Base-by-base conservation (phyloP, 2,888 invertebrate species). In the Ormia ochracea region DNA sequence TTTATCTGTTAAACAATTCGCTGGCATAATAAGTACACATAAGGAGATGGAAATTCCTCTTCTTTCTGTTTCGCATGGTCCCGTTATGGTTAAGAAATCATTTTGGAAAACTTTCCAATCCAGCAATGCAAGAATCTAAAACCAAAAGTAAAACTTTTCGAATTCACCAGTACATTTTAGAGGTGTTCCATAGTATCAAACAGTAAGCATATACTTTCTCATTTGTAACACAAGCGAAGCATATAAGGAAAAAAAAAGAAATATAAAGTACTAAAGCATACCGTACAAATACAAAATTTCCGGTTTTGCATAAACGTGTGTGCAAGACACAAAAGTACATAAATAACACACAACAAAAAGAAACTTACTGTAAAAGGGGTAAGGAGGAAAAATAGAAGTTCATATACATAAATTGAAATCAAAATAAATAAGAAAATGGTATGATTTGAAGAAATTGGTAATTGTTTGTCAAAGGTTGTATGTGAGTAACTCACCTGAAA, bases 401-500 rank as follows among this genome's bases (percentile, higher is more conserved):
- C 38, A 48, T 61, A 48, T 68, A 73, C 68, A 78, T 56, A 78
- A 61, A 63, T 54, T 45, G 54, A 59, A 38, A 70, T 19, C 28
- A 74, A 74, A 26, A 33, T 58, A 68, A 65, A 72, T 45, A 50
- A 72, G 12, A 61, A 41, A 31, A 10, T 19, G 17, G 12, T 12
- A 17, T 12, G 21, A 36, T n/a, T 21, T 63, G 28, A 23, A 28
- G 14, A 63, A 31, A 63, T 26, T 61, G 26, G 38, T 28, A 50
- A 58, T 63, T 54, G 9, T 54, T 54, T 61, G 12, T 38, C 45
- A 41, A 63, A 43, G 33, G 3, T 36, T 65, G 26, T 41, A 21
- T 56, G 6, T 28, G 19, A 23, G 7, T 10, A 72, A 80, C 80
- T 80, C 63, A 80, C 80, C 80, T 80, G 76, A 56, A 65, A 58